Base-by-base conservation (phyloP, 1,140 invertebrate genomes). In the Dysdera silvatica region DNA sequence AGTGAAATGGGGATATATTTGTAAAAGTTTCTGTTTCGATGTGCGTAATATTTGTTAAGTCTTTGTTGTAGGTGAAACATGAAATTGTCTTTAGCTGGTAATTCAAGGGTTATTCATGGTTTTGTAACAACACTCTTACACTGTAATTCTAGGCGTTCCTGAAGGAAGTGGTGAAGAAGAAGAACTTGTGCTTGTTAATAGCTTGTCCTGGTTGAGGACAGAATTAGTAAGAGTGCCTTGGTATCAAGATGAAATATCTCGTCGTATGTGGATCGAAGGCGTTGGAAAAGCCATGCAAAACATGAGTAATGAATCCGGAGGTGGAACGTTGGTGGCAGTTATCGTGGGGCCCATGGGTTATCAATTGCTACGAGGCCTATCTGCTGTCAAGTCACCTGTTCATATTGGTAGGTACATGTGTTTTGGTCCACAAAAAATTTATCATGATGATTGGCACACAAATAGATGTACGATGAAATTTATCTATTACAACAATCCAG, bases 211-310 rank as follows among this genome's bases (percentile, higher is more conserved):
- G 65, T 45, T 53, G 31, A 52, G 65, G 32, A 67, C 65, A 24
- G 65, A 67, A 47, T 49, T 67, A 51, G 55, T 64, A 18, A n/a
- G 56, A 18, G 61, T 67, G 51, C 45, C 61, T 70, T 53, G 62
- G 43, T 31, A 41, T 52, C 20, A 61, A 28, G 31, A 47, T 49
- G 57, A 65, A 51, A 57, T 65, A 12, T 65, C 63, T 29, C 18
- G 57, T 41, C 24, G 68, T 66, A 45, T 59, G 26, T 67, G 66
- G 43, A 63, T 57, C 58, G 59, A 60, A 58, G 53, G 61, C 6
- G 54, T 62, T 28, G 63, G 56, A 41, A 61, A 68, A 48, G 57
- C 52, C 14, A 65, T 65, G 63, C 63, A 65, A 23, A 55, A 60
- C 33, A 40, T 62, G 5, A 58, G 65, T 16, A 58, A 58, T 53